A percentile compares a stretch with the other conserved stretches of the same genome.
phyloP scores from a whole-genome alignment of 2,888 invertebrate genomes.

The Andrena bicolor region DNA sequence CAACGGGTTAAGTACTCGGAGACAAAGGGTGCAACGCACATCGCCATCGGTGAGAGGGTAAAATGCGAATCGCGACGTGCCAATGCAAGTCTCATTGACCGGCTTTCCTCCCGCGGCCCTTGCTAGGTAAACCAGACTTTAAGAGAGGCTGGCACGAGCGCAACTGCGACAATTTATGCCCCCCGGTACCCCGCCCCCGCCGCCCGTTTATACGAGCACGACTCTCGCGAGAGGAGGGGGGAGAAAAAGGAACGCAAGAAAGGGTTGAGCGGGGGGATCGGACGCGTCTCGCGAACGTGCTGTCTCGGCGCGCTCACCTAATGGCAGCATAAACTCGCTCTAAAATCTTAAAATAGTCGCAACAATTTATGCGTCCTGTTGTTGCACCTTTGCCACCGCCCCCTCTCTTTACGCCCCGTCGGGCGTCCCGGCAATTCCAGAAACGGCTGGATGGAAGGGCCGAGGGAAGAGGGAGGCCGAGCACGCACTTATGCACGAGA shows the following conservation, averaged over 20 bases:
- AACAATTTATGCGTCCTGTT: slow-evolving; percentile 84
- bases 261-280: slow-evolving; percentile 60
- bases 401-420: slow-evolving; percentile 4
- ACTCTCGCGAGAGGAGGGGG: slow-evolving; percentile 21
- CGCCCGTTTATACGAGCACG: slow-evolving; percentile 66
- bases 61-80: slow-evolving; percentile 35
- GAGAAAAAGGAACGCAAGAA: slow-evolving; percentile 37
- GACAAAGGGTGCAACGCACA: slow-evolving; percentile 9
- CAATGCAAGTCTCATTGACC: slow-evolving; percentile 62
- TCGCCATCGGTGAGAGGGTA: not conserved
- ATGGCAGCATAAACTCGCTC: slow-evolving; percentile 82
- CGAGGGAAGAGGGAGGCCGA: not conserved
- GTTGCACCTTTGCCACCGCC: slow-evolving; percentile 75
- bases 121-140: slow-evolving; percentile 63
- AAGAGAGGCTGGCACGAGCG: slow-evolving; percentile 69
- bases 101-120: slow-evolving; percentile 45
- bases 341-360: slow-evolving; percentile 83
- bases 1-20: not conserved
- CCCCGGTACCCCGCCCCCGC: slow-evolving; percentile 40
- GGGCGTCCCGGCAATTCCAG: not conserved
- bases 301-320: slow-evolving; percentile 72
- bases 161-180: slow-evolving; percentile 77
- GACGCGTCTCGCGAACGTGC: slow-evolving; percentile 68
- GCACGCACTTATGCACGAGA: slow-evolving; percentile 14
- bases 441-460: slow-evolving; percentile 1